A percentile compares a stretch with the other conserved stretches of the same genome.
These are phyloP conservation scores for Nasonia vitripennis DNA, from an alignment of 1,140 invertebrate genomes.

Conservation along the genomic window DNA sequence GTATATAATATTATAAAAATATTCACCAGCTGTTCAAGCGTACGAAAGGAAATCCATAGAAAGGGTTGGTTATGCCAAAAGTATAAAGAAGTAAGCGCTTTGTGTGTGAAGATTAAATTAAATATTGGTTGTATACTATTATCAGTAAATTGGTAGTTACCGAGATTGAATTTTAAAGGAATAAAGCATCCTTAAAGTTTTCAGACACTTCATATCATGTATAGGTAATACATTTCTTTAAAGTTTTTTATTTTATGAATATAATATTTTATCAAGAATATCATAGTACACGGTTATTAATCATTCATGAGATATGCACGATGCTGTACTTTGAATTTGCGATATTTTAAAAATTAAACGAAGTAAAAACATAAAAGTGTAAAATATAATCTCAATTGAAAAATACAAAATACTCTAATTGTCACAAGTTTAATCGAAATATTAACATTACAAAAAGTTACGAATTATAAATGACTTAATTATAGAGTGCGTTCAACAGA, in stretches of 20 bases:
- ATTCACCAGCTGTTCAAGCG: background rate
- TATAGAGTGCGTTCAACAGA: slow-evolving; percentile 43
- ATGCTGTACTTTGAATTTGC: slow-evolving; percentile 53
- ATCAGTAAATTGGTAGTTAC: background rate
- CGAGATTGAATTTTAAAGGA: background rate
- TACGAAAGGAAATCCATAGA: no score
- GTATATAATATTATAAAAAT: background rate
- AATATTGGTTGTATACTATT: background rate
- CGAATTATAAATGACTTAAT: slow-evolving; percentile 8
- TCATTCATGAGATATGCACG: slow-evolving; percentile 29
- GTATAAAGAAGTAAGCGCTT: background rate
- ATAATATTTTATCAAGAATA: background rate
- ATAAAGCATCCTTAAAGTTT: background rate
- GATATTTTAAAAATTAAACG: slow-evolving; percentile 43
- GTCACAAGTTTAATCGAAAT: background rate
- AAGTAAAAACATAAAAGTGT: slow-evolving; percentile 28
- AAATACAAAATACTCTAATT: background rate
- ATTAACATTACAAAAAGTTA: background rate
- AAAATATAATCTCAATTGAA: slow-evolving; percentile 13
- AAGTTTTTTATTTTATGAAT: background rate
- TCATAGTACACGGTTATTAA: background rate
- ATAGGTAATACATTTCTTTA: background rate
- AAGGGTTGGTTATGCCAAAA: no score
- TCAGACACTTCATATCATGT: background rate
- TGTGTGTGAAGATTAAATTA: background rate